phyloP scores from a whole-genome alignment of 2,888 invertebrate species.

The Stenurella melanura region DNA sequence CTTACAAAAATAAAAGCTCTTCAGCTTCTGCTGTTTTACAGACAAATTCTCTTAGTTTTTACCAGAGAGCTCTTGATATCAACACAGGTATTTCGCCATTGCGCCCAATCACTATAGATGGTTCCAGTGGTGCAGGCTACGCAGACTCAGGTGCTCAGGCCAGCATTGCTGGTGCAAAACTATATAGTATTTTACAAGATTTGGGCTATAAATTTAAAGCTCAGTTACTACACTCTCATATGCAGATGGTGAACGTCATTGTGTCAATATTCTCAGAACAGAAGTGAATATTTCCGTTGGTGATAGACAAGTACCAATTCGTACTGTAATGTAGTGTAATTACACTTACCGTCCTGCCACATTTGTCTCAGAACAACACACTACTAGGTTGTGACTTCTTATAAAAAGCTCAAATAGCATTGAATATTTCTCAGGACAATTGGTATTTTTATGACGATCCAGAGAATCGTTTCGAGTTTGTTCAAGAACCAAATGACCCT shows the following conservation, averaged over 20 bases:
- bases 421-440: neutral
- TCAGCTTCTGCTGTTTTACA: neutral
- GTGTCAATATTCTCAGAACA: neutral
- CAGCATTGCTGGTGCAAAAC: constrained; percentile 9
- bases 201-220: constrained; percentile 1
- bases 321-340: no score
- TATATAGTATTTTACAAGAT: neutral
- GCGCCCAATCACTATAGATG: neutral
- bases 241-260: neutral
- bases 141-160: neutral
- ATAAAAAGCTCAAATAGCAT: neutral
- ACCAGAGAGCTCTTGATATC: neutral
- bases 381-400: neutral
- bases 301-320: neutral
- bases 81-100: neutral
- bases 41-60: constrained; percentile 2
- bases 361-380: constrained; percentile 10
- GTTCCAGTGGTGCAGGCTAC: neutral
- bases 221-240: neutral
- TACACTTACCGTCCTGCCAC: neutral
- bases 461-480: neutral
- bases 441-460: constrained; percentile 2
- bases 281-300: neutral
- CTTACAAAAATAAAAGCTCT: neutral
- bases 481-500: neutral